phyloP scores from a whole-genome alignment of 2,888 invertebrate genomes.

The Thelaira solivaga region DNA sequence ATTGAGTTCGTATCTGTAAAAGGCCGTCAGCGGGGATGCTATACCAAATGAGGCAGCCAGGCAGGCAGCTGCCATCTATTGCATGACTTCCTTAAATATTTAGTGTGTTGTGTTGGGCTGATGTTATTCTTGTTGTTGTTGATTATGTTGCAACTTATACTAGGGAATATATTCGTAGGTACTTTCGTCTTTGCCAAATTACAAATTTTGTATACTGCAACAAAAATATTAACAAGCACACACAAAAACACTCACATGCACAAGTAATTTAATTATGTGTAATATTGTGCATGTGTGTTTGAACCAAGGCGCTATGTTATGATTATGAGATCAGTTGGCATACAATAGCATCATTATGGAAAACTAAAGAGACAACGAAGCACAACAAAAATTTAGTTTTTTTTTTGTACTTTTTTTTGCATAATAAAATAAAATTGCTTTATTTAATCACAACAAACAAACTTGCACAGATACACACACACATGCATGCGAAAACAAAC shows the following conservation, averaged over 20 bases:
- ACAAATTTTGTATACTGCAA: conserved; percentile 8
- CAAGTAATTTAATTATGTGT: not conserved
- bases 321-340: conserved; percentile 45
- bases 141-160: not conserved
- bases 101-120: not conserved
- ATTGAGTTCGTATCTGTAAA: no score
- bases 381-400: not conserved
- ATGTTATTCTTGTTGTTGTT: not conserved
- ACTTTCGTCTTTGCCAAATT: conserved; percentile 29
- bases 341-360: conserved; percentile 6
- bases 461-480: no score
- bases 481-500: no score
- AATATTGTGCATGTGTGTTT: not conserved
- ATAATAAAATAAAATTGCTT: no score
- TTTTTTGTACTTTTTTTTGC: no score
- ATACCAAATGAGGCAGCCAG: no score
- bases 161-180: no score
- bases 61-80: no score
- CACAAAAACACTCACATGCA: not conserved
- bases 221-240: not conserved
- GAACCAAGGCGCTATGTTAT: conserved; percentile 1
- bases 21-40: no score
- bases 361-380: not conserved
- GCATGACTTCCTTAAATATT: not conserved
- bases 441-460: no score